Conservation (phyloP, 2,113 vertebrate species). For the Osmerus eperlanus region DNA sequence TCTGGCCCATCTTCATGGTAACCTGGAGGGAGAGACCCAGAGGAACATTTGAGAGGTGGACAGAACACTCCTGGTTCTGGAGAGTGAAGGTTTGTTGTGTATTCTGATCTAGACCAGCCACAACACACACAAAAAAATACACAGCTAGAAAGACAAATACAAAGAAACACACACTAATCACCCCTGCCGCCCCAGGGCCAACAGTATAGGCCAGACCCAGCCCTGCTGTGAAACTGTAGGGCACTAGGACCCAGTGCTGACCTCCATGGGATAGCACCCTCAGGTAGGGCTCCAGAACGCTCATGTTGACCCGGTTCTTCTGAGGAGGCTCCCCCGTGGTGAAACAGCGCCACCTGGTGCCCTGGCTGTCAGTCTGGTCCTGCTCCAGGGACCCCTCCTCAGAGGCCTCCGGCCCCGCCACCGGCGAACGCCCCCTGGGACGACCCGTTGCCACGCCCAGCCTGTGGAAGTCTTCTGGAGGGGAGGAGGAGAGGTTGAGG, state of each 20-base stretch:
- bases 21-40: slow-evolving; percentile 60
- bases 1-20: slow-evolving; percentile 76
- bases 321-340: slow-evolving; percentile 46
- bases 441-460: slow-evolving; percentile 34
- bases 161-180: no score
- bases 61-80: no score
- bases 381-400: slow-evolving; percentile 51
- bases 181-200: no score
- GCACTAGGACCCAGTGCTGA: slow-evolving; percentile 40
- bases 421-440: not conserved
- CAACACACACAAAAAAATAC: no score
- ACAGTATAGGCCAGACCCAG: no score
- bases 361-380: slow-evolving; percentile 67
- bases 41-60: not conserved
- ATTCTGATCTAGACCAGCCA: no score
- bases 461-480: slow-evolving; percentile 69
- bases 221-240: no score
- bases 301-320: slow-evolving; percentile 76
- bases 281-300: slow-evolving; percentile 72
- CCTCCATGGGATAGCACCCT: slow-evolving; percentile 79
- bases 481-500: slow-evolving; percentile 1
- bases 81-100: no score
- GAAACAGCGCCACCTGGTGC: slow-evolving; percentile 77
- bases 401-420: slow-evolving; percentile 24
- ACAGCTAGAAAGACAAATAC: no score